Evolutionary conservation across 2,113 vertebrate species (phyloP), one percentile per base, ranked within the genome.

Genomic region (Urocolius indicus): DNA sequence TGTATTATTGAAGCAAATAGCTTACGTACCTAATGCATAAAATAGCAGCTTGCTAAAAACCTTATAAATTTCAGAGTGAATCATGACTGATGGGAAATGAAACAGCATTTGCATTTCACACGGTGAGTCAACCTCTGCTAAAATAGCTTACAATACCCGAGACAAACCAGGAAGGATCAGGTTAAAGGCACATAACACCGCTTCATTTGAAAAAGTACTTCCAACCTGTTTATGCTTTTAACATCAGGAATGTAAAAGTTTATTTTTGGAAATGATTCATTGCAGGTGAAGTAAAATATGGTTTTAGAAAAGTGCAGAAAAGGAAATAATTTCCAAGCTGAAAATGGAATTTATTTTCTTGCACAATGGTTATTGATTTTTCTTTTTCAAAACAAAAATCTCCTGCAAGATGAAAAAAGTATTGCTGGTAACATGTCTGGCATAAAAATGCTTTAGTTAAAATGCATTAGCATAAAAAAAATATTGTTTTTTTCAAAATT

Each of bases 331-430:
- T 91, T 91, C 72, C 9, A 61, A 66, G 62, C 49, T 61, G 84
- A 84, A 93, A 91, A 75, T 1, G 0, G 46, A 95, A 48, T 91
- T 87, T 54, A 43, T 90, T 91, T 91, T 63, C 69, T 91, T 78
- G 62, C 61, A 68, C 48, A 91, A 52, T 68, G 18, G 65, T 74
- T 92, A 87, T 94, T 84, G 91, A 71, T 84, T 94, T 84, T 84
- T 9, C 41, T 90, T 80, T 89, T 84, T 79, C 79, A 34, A 59
- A 94, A 65, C 20, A 75, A 71, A 93, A 84, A 38, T 78, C 45
- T 93, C 61, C 32, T 11, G 8, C 41, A 69, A 14, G 49, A 75
- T 84, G 43, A 30, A 93, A 93, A 71, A 62, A 22, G 4, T 34
- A 57, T 48, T 84, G 18, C 45, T 94, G 26, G 21, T 84, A 87